Conservation (phyloP, 2,888 invertebrate species). For the Brachyptera risi region DNA sequence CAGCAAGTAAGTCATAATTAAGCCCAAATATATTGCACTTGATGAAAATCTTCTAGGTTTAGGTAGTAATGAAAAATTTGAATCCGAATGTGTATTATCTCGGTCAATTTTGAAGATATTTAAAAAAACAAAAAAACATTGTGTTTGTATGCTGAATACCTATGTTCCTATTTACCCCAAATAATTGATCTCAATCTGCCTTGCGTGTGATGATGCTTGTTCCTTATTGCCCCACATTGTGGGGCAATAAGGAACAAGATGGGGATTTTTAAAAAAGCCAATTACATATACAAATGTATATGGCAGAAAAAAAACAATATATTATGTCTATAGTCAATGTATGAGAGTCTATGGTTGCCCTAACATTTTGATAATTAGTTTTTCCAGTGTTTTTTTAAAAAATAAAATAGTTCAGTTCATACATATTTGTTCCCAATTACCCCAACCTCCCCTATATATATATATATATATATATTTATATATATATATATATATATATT, state of each 20-base stretch:
- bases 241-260: neutral
- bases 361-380: neutral
- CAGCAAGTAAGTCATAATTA: neutral
- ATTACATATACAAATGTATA: neutral
- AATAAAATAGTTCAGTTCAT: neutral
- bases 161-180: neutral
- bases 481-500: no score
- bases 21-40: neutral
- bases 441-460: neutral
- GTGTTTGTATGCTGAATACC: no score
- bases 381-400: neutral
- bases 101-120: no score
- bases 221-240: neutral
- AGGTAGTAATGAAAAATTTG: no score
- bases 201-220: neutral
- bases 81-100: no score
- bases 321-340: neutral
- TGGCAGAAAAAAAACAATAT: neutral
- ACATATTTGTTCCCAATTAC: neutral
- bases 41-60: no score
- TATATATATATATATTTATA: no score
- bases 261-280: neutral
- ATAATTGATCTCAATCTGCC: neutral
- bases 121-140: no score
- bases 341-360: neutral